Conservation (phyloP, 2,888 invertebrate species). For the Pollenia amentaria region DNA sequence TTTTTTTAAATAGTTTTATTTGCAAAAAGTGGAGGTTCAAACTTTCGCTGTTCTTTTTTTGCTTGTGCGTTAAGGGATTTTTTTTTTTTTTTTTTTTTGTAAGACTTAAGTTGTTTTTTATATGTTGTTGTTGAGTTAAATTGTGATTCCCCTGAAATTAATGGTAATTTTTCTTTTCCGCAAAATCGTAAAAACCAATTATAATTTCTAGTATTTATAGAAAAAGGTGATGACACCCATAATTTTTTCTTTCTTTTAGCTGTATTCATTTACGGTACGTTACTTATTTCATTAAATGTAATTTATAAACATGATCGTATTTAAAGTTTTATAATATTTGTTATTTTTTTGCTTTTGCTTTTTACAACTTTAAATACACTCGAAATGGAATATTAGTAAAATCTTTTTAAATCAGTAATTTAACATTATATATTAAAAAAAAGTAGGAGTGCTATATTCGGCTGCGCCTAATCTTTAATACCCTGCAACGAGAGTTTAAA, state of each 20-base stretch:
- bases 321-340: conserved; percentile 31
- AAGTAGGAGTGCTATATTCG: too few species aligned
- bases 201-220: conserved; percentile 55
- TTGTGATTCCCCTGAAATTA: neutral
- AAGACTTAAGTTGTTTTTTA: neutral
- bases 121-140: neutral
- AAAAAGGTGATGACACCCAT: conserved; percentile 75
- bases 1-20: neutral
- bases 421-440: too few species aligned
- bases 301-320: conserved; percentile 69
- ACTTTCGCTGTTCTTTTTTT: conserved; percentile 14
- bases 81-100: neutral
- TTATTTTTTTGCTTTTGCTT: conserved; percentile 2
- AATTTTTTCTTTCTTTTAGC: conserved; percentile 60
- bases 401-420: neutral
- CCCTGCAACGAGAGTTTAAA: too few species aligned
- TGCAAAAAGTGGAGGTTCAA: conserved; percentile 3
- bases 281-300: conserved; percentile 67
- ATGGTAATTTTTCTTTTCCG: conserved; percentile 4
- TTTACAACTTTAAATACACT: conserved; percentile 36
- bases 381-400: neutral
- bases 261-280: conserved; percentile 28
- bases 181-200: conserved; percentile 40
- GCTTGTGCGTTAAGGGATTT: conserved; percentile 16
- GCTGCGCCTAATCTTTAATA: too few species aligned